Evolutionary conservation across 2,113 vertebrate genomes (phyloP).

Genomic region (Gopherus flavomarginatus): DNA sequence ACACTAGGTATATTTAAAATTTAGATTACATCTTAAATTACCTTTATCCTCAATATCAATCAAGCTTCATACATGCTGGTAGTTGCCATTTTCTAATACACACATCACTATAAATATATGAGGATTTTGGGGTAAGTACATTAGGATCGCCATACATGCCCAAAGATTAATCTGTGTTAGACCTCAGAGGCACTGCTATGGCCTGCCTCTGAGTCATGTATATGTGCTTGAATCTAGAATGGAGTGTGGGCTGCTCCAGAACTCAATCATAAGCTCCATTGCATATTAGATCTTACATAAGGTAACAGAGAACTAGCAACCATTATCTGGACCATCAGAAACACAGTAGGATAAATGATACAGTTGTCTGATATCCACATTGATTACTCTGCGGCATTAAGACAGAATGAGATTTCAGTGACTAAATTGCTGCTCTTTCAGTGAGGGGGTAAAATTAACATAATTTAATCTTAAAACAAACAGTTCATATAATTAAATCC

Average conservation of each 20-base stretch:
- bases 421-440: background rate
- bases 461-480: background rate
- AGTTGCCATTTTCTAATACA: background rate
- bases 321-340: background rate
- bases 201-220: background rate
- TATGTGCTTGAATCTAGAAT: background rate
- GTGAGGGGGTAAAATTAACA: background rate
- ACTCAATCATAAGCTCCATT: background rate
- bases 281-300: background rate
- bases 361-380: background rate
- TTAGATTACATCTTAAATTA: background rate
- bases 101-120: background rate
- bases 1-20: background rate
- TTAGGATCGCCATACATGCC: background rate
- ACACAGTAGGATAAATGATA: background rate
- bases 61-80: background rate
- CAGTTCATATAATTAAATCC: slow-evolving; percentile 37
- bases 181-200: background rate
- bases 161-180: background rate
- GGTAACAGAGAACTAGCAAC: background rate
- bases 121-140: background rate
- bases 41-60: background rate
- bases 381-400: background rate
- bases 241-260: background rate
- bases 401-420: background rate